These are phyloP conservation scores for Malachius bipustulatus DNA, from an alignment of 2,888 invertebrate species.

Conservation along the genomic window DNA sequence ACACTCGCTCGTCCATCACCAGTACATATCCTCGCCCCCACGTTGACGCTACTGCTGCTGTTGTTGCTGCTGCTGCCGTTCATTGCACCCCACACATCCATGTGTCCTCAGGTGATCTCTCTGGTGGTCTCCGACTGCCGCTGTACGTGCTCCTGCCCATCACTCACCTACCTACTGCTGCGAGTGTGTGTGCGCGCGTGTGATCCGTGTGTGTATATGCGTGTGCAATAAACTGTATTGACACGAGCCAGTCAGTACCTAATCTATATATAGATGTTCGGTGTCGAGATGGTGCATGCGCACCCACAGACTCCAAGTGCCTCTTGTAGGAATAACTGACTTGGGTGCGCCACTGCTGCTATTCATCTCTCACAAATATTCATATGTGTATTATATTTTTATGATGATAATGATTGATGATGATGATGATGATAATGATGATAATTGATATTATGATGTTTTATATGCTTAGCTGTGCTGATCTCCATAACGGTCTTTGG, in stretches of 20 bases:
- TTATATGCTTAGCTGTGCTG: slow-evolving; percentile 36
- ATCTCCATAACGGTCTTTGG: no score
- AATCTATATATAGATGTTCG: slow-evolving; percentile 38
- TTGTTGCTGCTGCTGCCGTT: no score
- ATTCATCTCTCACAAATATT: slow-evolving; percentile 24
- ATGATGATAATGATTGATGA: slow-evolving; percentile 35
- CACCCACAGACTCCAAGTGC: slow-evolving; percentile 39
- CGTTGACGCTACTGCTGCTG: slow-evolving; percentile 13
- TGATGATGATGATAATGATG: no score
- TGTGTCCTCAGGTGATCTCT: no score
- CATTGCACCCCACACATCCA: no score
- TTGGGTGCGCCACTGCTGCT: no score
- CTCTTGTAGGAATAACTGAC: slow-evolving; percentile 38
- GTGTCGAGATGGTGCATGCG: slow-evolving; percentile 34
- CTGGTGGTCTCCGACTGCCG: slow-evolving; percentile 37
- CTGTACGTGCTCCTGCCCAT: no score
- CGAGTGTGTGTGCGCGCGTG: no score
- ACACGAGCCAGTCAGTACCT: no score
- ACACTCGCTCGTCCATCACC: slow-evolving; percentile 16
- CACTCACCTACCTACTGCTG: no score
- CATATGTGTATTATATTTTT: slow-evolving; percentile 36
- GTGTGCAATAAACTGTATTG: no score
- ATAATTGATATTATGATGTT: slow-evolving; percentile 29
- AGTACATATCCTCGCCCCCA: slow-evolving; percentile 20
- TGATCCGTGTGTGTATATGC: no score